phyloP scores from a whole-genome alignment of 1,140 invertebrate species.

The Drosophila suzukii region DNA sequence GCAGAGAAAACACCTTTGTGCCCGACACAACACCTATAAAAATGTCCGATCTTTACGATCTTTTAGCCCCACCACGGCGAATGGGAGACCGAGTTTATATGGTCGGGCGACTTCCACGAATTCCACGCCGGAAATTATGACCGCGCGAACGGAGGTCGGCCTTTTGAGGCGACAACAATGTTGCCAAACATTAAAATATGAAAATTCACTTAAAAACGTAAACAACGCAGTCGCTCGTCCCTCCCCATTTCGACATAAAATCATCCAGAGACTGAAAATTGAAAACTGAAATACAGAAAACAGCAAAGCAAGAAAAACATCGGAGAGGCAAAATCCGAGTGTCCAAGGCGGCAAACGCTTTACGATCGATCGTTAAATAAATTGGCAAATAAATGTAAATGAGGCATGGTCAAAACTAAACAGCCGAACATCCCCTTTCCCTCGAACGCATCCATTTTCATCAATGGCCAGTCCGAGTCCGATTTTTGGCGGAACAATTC shows the following conservation, averaged over 20 bases:
- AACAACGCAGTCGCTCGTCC: conserved; percentile 48
- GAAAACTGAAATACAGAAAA: conserved; percentile 29
- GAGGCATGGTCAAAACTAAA: conserved; percentile 76
- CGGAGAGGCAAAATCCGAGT: conserved; percentile 20
- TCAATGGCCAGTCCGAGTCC: conserved; percentile 6
- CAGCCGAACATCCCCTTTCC: conserved; percentile 4
- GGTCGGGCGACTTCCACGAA: conserved; percentile 72
- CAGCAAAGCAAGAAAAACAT: background rate
- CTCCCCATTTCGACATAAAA: conserved; percentile 46
- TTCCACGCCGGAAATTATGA: conserved; percentile 81
- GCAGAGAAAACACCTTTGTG: conserved; percentile 73
- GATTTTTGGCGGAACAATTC: conserved; percentile 30
- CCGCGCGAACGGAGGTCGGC: conserved; percentile 56
- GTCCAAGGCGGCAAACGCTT: conserved; percentile 59
- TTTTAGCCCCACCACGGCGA: conserved; percentile 21
- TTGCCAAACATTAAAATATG: conserved; percentile 81
- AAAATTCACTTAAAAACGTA: conserved; percentile 82
- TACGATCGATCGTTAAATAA: conserved; percentile 83
- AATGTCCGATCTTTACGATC: conserved; percentile 63
- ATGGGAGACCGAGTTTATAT: conserved; percentile 46
- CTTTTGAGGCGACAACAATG: conserved; percentile 76
- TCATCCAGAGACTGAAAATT: conserved; percentile 38
- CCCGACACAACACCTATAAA: conserved; percentile 61
- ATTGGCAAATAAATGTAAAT: conserved; percentile 81
- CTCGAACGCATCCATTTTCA: conserved; percentile 10